Base-by-base conservation (phyloP, 1,140 invertebrate species). In the Drosophila ohnishii region DNA sequence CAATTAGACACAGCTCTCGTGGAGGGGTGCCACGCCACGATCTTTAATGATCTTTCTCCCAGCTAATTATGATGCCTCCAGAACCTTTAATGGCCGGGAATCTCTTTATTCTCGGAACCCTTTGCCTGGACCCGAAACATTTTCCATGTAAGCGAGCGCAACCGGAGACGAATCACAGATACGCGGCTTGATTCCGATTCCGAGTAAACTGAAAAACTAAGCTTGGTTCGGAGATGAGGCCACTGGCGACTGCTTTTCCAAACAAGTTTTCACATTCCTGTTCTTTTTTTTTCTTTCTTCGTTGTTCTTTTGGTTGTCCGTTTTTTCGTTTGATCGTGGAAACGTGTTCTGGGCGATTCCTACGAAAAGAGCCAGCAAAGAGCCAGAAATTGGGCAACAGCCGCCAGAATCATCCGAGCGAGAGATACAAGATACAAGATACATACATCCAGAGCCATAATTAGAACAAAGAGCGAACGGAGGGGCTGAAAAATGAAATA, bases 81-180 rank as follows among this genome's bases (percentile, higher is more conserved):
- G 66, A 79, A 72, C 81, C 79, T 84, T 88, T 88, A 89, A 88
- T 84, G 82, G 85, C 70, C 48, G 64, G 61, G 63, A 80, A 89
- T 88, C 83, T 88, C 85, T 88, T 80, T 78, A 87, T 87, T 87
- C 85, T 78, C 56, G 87, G 84, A 87, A 87, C 82, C 78, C 79
- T 76, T 87, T 64, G n/a, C 30, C 37, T 16, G 48, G 34, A 28
- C 39, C 56, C 70, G 47, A 62, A 73, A 56, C 53, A 56, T 64
- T 88, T 87, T 83, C 83, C 80, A 34, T 69, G 72, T 71, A 88
- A 80, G 48, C 37, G 9, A 37, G 7, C 39, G 45, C 47, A 65
- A 57, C 69, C 78, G 53, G 58, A 57, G 35, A 62, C 59, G 61
- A 75, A 77, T 69, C 65, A 69, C 32, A 78, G 56, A 77, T 70